Evolutionary conservation across 2,797 vertebrate species (phyloP).

Genomic region (Tenualosa thibaudeaui): DNA sequence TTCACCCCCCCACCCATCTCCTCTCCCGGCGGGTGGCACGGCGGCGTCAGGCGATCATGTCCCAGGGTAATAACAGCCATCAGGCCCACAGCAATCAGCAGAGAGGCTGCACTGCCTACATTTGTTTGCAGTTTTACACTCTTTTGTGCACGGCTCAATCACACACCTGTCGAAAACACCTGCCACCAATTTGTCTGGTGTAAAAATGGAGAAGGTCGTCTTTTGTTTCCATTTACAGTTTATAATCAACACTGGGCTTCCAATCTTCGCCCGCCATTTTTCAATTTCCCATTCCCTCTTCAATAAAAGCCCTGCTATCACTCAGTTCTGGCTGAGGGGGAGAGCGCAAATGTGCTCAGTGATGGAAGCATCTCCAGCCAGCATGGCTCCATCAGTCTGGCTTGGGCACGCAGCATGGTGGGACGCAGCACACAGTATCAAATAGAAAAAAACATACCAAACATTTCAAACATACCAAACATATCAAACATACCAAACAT

Average conservation of each 20-base stretch:
- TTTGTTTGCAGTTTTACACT: constrained; percentile 80
- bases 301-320: constrained; percentile 81
- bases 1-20: constrained; percentile 31
- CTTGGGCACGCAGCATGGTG: constrained; percentile 41
- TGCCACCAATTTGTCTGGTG: constrained; percentile 65
- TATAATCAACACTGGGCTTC: constrained; percentile 79
- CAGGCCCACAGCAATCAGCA: constrained; percentile 47
- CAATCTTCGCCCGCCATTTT: constrained; percentile 78
- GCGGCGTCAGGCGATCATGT: constrained; percentile 36
- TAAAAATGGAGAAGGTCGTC: constrained; percentile 64
- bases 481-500: no score
- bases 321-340: constrained; percentile 66
- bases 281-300: constrained; percentile 80
- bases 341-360: constrained; percentile 57
- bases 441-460: background rate
- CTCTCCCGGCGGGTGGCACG: constrained; percentile 44
- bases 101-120: constrained; percentile 52
- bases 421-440: background rate
- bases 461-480: background rate
- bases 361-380: constrained; percentile 74
- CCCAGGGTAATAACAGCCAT: constrained; percentile 75
- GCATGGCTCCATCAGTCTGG: constrained; percentile 75
- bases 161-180: constrained; percentile 79
- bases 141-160: constrained; percentile 76
- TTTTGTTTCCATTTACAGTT: constrained; percentile 75